Percentiles rank a stretch among this genome's conserved stretches.
phyloP scores from a whole-genome alignment of 2,888 invertebrate genomes.

The Horisme vitalbata region DNA sequence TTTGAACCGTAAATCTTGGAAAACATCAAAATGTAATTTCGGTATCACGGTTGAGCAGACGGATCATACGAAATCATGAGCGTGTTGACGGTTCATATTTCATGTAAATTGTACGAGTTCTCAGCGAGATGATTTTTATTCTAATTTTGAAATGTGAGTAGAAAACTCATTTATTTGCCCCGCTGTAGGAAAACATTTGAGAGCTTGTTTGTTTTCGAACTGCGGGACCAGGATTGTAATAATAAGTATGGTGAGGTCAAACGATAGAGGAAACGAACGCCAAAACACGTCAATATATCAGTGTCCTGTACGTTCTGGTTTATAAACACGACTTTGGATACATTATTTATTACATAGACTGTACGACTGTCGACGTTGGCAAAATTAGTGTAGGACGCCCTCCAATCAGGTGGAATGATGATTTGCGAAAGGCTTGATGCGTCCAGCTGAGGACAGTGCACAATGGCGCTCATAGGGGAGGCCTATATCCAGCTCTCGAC shows the following conservation, averaged over 20 bases:
- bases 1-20: slow-evolving; percentile 51
- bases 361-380: not conserved
- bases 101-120: slow-evolving; percentile 16
- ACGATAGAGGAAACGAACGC: slow-evolving; percentile 15
- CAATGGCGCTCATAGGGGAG: no score
- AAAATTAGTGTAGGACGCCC: no score
- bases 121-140: slow-evolving; percentile 29
- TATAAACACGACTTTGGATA: not conserved
- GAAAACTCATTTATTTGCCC: slow-evolving; percentile 2
- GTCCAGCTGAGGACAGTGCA: no score
- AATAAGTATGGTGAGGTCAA: slow-evolving; percentile 10
- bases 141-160: slow-evolving; percentile 35
- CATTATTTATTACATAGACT: not conserved
- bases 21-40: slow-evolving; percentile 54
- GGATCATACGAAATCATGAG: slow-evolving; percentile 37
- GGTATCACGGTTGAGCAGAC: slow-evolving; percentile 37
- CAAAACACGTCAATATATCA: slow-evolving; percentile 21
- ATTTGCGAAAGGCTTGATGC: no score
- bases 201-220: slow-evolving; percentile 17
- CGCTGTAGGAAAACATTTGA: slow-evolving; percentile 1
- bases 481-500: no score
- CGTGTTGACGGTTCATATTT: slow-evolving; percentile 15
- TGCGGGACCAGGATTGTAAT: slow-evolving; percentile 8
- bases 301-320: slow-evolving; percentile 1
- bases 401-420: no score